Base-by-base conservation (phyloP, 2,113 vertebrate species). In the Brevimyrus niger region DNA sequence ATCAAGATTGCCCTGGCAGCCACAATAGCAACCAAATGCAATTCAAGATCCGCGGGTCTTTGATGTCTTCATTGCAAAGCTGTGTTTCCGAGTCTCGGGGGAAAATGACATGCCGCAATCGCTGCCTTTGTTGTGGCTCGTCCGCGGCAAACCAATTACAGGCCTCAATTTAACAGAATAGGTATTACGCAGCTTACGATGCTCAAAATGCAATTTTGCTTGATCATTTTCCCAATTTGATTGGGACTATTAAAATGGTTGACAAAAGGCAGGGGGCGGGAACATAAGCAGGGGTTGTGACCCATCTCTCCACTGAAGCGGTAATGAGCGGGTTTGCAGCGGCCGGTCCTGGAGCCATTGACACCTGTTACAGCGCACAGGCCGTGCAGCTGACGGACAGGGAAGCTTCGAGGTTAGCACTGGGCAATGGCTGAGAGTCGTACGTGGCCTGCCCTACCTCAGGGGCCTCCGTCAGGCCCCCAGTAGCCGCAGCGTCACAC, bases 11-110 rank as follows among this genome's bases (percentile, higher is more conserved):
- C 97, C 97, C 95, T 95, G 89, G 97, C 97, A 96, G 93, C 97
- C 94, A 98, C 98, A 99, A 99, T 98, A 98, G 97, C 97, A 96
- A 97, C 97, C 98, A 98, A 99, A 99, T 99, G 98, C 98, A 98
- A 99, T 99, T 98, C 94, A 98, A 98, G 97, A 98, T 97, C 96
- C 96, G 94, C 92, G 93, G 94, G 95, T 94, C 98, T 99, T 99
- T 99, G 98, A 99, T 98, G 98, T 99, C 96, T 94, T 97, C 96
- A 95, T 96, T 95, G 97, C 94, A 97, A 96, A 97, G 97, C 97
- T 97, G 97, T 97, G 97, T 98, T 98, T 98, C 95, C 96, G 92
- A 96, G 97, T 97, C 97, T 93, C 95, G 96, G 97, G 97, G 97
- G 97, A 98, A 98, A 98, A 98, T 97, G 96, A 97, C 98, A 95